Evolutionary conservation across 2,888 invertebrate genomes (phyloP).

Genomic region (Stenodema calcarata): DNA sequence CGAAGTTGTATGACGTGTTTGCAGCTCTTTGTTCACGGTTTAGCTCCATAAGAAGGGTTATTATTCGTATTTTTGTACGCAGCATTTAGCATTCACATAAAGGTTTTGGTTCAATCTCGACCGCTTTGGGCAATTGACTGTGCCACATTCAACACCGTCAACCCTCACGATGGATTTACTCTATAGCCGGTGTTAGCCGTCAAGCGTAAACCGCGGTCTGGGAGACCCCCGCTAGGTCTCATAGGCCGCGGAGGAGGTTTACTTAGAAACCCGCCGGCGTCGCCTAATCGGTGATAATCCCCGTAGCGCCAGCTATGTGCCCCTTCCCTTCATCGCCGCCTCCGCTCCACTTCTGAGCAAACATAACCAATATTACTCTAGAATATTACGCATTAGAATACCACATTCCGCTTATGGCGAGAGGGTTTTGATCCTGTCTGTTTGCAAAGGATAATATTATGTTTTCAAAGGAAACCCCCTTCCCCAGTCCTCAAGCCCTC

Average conservation of each 20-base stretch:
- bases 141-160: too few species aligned
- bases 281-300: constrained; percentile 37
- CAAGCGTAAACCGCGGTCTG: not conserved
- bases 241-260: not conserved
- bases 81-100: too few species aligned
- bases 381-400: constrained; percentile 50
- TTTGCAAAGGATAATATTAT: constrained; percentile 50
- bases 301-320: constrained; percentile 18
- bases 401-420: not conserved
- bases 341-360: constrained; percentile 10
- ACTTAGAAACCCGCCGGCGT: not conserved
- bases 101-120: too few species aligned
- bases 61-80: too few species aligned
- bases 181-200: not conserved
- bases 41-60: too few species aligned
- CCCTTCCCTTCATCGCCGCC: too few species aligned
- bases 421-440: constrained; percentile 11
- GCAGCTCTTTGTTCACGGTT: too few species aligned
- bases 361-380: constrained; percentile 49
- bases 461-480: constrained; percentile 27
- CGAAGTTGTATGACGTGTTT: too few species aligned
- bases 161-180: too few species aligned
- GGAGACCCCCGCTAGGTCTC: not conserved
- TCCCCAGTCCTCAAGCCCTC: not conserved
- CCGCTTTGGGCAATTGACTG: too few species aligned